Evolutionary conservation across 2,113 vertebrate species (phyloP).

Genomic region (Sakesphorus luctuosus): DNA sequence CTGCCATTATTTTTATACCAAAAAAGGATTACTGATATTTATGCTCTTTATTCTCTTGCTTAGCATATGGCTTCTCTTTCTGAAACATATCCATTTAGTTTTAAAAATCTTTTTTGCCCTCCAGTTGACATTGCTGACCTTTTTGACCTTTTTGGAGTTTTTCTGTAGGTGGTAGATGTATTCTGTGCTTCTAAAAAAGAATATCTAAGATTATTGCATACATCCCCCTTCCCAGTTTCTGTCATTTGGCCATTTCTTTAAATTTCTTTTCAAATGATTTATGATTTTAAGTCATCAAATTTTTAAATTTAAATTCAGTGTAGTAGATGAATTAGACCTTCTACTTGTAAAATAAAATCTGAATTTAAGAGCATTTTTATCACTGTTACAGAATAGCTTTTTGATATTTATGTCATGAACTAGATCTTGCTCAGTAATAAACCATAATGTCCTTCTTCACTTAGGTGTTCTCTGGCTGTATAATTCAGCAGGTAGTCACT

Average conservation of each 20-base stretch:
- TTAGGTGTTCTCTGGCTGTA: background rate
- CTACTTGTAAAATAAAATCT: background rate
- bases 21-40: background rate
- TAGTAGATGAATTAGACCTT: background rate
- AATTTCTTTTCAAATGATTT: background rate
- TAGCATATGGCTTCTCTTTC: background rate
- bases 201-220: background rate
- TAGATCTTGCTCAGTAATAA: background rate
- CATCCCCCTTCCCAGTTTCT: background rate
- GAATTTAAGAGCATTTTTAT: conserved; percentile 1
- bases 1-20: background rate
- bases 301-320: background rate
- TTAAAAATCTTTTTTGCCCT: background rate
- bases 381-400: background rate
- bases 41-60: background rate
- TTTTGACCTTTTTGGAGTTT: background rate
- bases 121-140: background rate
- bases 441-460: background rate
- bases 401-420: background rate
- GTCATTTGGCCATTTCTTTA: background rate
- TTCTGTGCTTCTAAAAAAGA: background rate
- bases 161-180: background rate
- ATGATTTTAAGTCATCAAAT: background rate
- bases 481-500: background rate
- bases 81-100: background rate